These are phyloP conservation scores for Yponomeuta malinellus DNA, from an alignment of 2,888 invertebrate genomes.

Conservation along the genomic window DNA sequence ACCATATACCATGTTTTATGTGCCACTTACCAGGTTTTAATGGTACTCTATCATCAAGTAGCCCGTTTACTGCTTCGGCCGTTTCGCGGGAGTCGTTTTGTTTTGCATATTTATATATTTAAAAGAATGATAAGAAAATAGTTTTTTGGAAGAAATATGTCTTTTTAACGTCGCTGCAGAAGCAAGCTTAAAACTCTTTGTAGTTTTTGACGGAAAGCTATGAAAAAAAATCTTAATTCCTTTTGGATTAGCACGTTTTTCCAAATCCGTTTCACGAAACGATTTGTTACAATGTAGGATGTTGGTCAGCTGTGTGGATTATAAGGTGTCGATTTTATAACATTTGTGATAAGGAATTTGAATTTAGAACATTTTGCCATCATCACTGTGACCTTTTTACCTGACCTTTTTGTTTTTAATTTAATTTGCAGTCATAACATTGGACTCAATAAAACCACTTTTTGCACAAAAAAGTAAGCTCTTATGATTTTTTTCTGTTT, in stretches of 20 bases:
- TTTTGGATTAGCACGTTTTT: too few species aligned
- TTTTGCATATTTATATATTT: neutral
- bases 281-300: too few species aligned
- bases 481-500: too few species aligned
- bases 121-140: neutral
- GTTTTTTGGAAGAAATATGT: neutral
- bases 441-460: neutral
- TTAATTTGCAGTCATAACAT: neutral
- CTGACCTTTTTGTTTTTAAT: too few species aligned
- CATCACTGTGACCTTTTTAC: neutral
- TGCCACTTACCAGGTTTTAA: constrained; percentile 1
- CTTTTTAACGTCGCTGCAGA: too few species aligned
- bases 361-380: neutral
- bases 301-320: too few species aligned
- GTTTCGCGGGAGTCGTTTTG: neutral
- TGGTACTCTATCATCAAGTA: constrained; percentile 7
- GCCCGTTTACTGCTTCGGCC: neutral
- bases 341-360: neutral
- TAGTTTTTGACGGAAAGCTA: too few species aligned
- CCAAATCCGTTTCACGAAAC: too few species aligned
- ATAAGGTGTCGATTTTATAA: neutral
- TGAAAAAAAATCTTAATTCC: too few species aligned
- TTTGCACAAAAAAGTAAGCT: too few species aligned
- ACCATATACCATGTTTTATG: constrained; percentile 8
- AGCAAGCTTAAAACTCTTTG: too few species aligned